Base-by-base conservation (phyloP, 2,113 vertebrate species). In the Thunnus maccoyii region DNA sequence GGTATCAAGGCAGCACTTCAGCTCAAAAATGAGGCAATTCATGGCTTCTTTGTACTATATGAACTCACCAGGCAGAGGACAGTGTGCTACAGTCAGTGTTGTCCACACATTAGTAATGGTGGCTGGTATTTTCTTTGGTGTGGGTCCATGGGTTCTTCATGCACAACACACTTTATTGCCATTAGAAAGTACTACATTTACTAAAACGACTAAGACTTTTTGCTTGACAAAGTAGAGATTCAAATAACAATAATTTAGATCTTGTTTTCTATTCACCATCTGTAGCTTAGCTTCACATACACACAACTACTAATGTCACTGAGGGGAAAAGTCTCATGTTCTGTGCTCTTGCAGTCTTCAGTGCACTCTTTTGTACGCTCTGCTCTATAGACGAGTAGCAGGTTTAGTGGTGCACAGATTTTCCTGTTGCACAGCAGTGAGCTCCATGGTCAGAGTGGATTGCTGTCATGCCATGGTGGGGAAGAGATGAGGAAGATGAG, bases 1-100 rank as follows among this genome's bases (percentile, higher is more conserved):
- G 83, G 78, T 73, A 86, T 86, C 85, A 90, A 89, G 78, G 74
- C 82, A 86, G 91, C 79, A 88, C 84, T 92, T 93, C 73, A 88
- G 87, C 78, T 79, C 68, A 84, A 69, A 91, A 91, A 88, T 74
- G 69, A 83, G 22, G 57, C 64, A 64, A 25, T 78, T 57, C 72
- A 18, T 47, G 61, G 9, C 15, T 66, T 71, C 56, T 63, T 72
- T 70, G 61, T 69, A 22, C 46, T 41, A n/a, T 72, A 80, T 85
- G 88, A 84, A 81, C 70, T 77, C 73, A 80, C 72, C 79, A 74
- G 84, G 66, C 74, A 67, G 56, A 78, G 88, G 87, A 89, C 73
- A 77, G 25, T 73, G 61, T 85, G 65, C 54, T 76, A 46, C 65
- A 67, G 60, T 27, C 69, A 80, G 54, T 80, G 75, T 78, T 86